phyloP scores from a whole-genome alignment of 2,888 invertebrate genomes.

The Cheilosia vernalis region DNA sequence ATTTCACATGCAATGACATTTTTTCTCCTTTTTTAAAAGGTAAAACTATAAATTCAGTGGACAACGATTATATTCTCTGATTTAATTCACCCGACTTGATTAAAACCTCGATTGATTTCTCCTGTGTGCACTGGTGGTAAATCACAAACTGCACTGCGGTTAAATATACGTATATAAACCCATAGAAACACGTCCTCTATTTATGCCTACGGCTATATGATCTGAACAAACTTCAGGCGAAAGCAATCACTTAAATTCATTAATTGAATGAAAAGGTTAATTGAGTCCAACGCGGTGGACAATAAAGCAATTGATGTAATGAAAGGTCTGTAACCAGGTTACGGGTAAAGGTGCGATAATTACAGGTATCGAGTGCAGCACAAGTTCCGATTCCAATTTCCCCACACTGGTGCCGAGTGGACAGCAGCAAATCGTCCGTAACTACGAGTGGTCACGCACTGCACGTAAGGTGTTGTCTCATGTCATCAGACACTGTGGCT shows the following conservation, averaged over 20 bases:
- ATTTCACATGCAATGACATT: no score
- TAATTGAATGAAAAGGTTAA: conserved; percentile 66
- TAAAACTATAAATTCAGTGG: no score
- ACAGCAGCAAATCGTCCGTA: conserved; percentile 60
- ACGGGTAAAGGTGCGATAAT: conserved; percentile 70
- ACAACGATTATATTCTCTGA: no score
- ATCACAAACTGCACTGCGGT: no score
- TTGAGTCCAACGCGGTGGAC: conserved; percentile 54
- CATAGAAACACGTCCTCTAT: no score
- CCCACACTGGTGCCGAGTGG: conserved; percentile 37
- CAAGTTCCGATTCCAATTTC: conserved; percentile 69
- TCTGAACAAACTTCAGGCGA: no score
- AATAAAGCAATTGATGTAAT: conserved; percentile 72
- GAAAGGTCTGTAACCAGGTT: conserved; percentile 55
- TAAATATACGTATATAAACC: no score
- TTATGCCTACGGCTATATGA: no score
- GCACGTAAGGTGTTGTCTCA: conserved; percentile 63
- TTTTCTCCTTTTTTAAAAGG: no score
- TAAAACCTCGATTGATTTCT: no score
- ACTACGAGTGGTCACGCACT: conserved; percentile 67
- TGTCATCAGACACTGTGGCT: conserved; percentile 63
- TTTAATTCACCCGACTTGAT: no score
- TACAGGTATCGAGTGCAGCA: conserved; percentile 74
- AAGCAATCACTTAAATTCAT: conserved; percentile 61
- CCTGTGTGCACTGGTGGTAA: no score